Base-by-base conservation (phyloP, 2,113 vertebrate species). In the Mus spicilegus region DNA sequence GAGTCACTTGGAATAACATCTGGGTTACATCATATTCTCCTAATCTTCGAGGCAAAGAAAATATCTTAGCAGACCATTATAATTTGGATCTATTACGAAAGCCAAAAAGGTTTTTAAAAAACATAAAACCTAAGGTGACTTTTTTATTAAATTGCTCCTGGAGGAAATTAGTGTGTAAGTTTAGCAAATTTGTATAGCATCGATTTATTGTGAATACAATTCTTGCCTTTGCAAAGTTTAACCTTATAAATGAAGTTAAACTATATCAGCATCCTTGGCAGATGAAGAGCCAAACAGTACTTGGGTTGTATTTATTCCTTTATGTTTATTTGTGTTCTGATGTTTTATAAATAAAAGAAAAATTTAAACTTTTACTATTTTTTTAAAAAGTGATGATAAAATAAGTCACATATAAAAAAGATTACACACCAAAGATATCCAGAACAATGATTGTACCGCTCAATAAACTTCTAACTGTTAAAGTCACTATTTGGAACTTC, bases 181-280 rank as follows among this genome's bases (percentile, higher is more conserved):
- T 87, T 82, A 46, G 46, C 3, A 95, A 92, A 82, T 96, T 90
- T 33, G 54, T 19, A 75, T 61, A 70, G 51, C 65, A 90, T 42
- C 2, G 63, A 28, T n/a, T 77, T 16, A 84, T 91, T 84, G 9
- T 90, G 73, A 89, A 91, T 42, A 81, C 54, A 70, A 87, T 61
- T 96, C 73, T 77, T 85, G 36, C 7, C 16, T 85, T 90, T 75
- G 91, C 63, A 96, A 93, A 77, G 56, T 77, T 96, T 82, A 95
- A 76, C 42, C 39, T 87, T 24, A 90, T 28, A 3, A 56, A 87
- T 54, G 81, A 75, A 78, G 49, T n/a, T 51, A 63, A 95, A 89
- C 49, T 92, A 30, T 65, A 20, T 6, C 22, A 78, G 54, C 2
- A 75, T 88, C 16, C 28, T 69, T 36, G 46, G 19, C 22, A 89